phyloP scores from a whole-genome alignment of 2,888 invertebrate species.

The Criorhina ranunculi region DNA sequence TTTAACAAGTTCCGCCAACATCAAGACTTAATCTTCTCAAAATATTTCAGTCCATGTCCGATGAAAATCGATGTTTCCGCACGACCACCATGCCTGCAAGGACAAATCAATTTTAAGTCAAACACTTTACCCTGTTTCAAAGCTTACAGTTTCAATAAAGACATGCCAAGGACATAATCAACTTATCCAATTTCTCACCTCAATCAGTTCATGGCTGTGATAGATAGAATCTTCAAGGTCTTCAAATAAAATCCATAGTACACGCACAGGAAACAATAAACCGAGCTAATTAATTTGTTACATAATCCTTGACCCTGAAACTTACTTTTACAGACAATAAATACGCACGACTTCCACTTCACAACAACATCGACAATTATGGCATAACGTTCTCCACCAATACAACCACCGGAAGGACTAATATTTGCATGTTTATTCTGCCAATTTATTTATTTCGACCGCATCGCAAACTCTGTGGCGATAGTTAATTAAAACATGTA shows the following conservation, averaged over 20 bases:
- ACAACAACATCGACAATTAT: not conserved
- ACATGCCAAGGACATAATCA: not conserved
- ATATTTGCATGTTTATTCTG: slow-evolving; percentile 9
- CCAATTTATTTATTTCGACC: slow-evolving; percentile 35
- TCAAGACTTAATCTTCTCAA: too few relatives aligned
- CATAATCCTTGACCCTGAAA: slow-evolving; percentile 26
- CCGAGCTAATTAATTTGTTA: slow-evolving; percentile 19
- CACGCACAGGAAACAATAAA: slow-evolving; percentile 14
- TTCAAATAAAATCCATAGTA: not conserved
- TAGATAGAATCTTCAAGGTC: not conserved
- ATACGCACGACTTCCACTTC: not conserved
- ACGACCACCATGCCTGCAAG: too few relatives aligned
- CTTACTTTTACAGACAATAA: not conserved
- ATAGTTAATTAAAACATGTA: slow-evolving; percentile 63
- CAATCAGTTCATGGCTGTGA: not conserved
- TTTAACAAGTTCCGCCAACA: too few relatives aligned
- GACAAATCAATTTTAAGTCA: too few relatives aligned
- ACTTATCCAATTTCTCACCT: not conserved
- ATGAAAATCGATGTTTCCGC: too few relatives aligned
- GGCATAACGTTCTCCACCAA: too few relatives aligned
- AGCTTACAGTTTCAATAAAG: not conserved
- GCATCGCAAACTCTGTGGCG: slow-evolving; percentile 16
- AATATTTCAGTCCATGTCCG: too few relatives aligned
- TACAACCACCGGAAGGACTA: not conserved
- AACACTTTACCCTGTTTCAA: not conserved